Evolutionary conservation across 2,113 vertebrate genomes (phyloP).

Genomic region (Toxostoma redivivum): DNA sequence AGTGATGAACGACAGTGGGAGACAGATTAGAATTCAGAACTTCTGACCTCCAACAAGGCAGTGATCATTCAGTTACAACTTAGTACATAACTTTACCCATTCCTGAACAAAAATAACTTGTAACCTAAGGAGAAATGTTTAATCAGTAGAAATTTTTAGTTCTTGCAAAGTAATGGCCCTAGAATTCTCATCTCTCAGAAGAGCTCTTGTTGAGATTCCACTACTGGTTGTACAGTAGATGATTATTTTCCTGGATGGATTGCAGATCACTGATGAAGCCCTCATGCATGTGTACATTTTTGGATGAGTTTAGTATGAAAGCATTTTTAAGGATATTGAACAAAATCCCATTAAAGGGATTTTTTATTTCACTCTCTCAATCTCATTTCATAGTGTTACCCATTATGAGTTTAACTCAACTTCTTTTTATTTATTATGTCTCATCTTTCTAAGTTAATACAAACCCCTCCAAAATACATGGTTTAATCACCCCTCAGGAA

Average conservation of each 20-base stretch:
- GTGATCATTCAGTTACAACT: neutral
- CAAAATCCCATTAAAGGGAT: neutral
- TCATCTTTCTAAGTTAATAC: neutral
- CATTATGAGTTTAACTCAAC: neutral
- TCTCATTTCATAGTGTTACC: neutral
- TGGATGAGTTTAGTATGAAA: neutral
- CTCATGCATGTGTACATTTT: neutral
- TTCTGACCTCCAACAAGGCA: neutral
- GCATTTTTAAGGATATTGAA: neutral
- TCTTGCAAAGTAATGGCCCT: neutral
- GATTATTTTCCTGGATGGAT: neutral
- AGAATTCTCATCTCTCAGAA: neutral
- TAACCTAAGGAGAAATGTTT: neutral
- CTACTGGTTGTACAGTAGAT: neutral
- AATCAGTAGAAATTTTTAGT: neutral
- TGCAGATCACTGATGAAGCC: neutral
- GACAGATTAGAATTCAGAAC: neutral
- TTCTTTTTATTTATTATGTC: neutral
- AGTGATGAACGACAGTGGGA: rapidly evolving
- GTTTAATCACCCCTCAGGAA: neutral
- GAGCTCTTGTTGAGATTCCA: neutral
- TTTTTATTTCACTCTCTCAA: neutral
- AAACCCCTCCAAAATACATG: neutral
- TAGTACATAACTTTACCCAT: neutral
- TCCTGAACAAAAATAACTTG: neutral